Base-by-base conservation (phyloP, 30 jellyfish, hydroid and myxozoan species). In the Clytia hemisphaerica region DNA sequence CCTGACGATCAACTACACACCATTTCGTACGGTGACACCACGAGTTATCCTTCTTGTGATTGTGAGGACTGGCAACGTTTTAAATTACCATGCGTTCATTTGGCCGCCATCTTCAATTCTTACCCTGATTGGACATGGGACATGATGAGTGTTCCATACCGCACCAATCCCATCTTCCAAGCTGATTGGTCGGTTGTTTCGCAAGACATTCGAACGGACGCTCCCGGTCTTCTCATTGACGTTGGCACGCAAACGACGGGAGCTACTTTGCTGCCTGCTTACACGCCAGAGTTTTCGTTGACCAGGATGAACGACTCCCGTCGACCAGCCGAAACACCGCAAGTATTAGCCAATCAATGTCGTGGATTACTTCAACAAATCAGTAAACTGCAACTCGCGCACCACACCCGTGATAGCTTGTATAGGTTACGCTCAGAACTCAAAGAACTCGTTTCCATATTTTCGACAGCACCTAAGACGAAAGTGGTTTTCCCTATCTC, bases 41-140 rank as follows among this genome's bases (percentile, higher is more conserved):
- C 16, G 51, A 44, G 81, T 32, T 69, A 7, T 69, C 81, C 81
- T 7, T 69, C 81, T 16, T 69, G 81, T 24, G 81, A 69, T 49
- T 69, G 81, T 45, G 77, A 24, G 16, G 81, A 69, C 47, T 69
- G 81, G 81, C 77, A 44, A 55, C 78, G 38, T 28, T 69, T 16
- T 49, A 69, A 69, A 31, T 27, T 69, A 22, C 81, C 81, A 4
- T 69, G 81, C 35, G 46, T 28, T 44, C 81, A 69, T 49, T 49
- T 69, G 0, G 46, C 76, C 49, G 76, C 81, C 24, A 45, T 69
- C 19, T 69, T 32, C 61, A 69, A 48, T 69, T 45, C 46, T 49
- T 69, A 32, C 36, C 81, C 81, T 45, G 81, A 76, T 3, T 69
- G 81, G 81, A 69, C 16, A 45, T 69, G 81, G 81, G 81, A 69